These are phyloP conservation scores for Athene cunicularia DNA, from an alignment of 2,113 vertebrate species.

Conservation along the genomic window DNA sequence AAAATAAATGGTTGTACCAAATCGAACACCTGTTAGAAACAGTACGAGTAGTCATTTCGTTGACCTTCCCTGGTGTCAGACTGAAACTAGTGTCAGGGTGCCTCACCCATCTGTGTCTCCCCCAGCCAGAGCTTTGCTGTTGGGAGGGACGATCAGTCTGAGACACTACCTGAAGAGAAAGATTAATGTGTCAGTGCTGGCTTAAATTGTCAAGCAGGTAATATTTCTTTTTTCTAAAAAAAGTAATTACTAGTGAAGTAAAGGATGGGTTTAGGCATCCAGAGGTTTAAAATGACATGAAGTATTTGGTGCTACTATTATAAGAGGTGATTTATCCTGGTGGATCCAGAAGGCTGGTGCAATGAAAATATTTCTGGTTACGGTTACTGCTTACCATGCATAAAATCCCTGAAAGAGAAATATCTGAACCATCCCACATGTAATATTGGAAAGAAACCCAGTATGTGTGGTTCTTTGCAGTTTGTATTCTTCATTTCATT, in stretches of 20 bases:
- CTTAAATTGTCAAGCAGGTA: constrained; percentile 48
- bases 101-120: neutral
- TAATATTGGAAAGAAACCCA: neutral
- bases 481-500: neutral
- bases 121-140: neutral
- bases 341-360: neutral
- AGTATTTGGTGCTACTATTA: constrained; percentile 61
- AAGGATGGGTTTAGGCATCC: constrained; percentile 47
- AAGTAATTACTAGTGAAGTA: constrained; percentile 64
- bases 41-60: neutral
- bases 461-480: neutral
- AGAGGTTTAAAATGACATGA: constrained; percentile 64
- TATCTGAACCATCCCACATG: neutral
- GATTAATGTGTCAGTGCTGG: constrained; percentile 57
- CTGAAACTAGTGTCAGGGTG: neutral
- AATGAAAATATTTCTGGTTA: constrained; percentile 29
- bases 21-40: neutral
- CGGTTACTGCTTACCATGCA: constrained; percentile 24
- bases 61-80: neutral
- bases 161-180: constrained; percentile 8
- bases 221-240: constrained; percentile 55
- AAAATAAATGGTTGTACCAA: neutral
- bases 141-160: neutral
- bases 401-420: constrained; percentile 28
- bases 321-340: constrained; percentile 57